A percentile compares a stretch with the other conserved stretches of the same genome.
These are phyloP conservation scores for Silvanus unidentatus DNA, from an alignment of 2,888 invertebrate genomes.

Conservation along the genomic window DNA sequence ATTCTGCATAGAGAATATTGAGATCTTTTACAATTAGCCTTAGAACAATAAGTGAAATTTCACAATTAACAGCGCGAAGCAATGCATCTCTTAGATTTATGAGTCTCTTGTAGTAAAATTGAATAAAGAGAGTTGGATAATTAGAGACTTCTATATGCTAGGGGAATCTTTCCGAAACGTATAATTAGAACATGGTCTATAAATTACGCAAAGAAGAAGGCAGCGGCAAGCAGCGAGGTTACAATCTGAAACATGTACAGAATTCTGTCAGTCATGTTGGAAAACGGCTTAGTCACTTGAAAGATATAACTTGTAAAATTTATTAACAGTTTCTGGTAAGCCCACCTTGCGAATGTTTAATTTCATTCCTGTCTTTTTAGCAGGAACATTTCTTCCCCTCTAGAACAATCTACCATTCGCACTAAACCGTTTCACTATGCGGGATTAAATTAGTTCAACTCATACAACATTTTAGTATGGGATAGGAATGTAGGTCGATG, in stretches of 20 bases:
- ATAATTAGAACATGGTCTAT: slow-evolving; percentile 40
- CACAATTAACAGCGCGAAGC: slow-evolving; percentile 21
- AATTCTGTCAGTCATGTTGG: slow-evolving; percentile 34
- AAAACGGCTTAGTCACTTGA: slow-evolving; percentile 16
- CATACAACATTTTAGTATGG: too few species aligned
- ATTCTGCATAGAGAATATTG: not conserved
- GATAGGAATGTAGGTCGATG: too few species aligned
- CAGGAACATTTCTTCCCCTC: not conserved
- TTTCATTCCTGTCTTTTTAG: slow-evolving; percentile 17
- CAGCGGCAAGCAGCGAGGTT: slow-evolving; percentile 30
- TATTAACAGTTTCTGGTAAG: slow-evolving; percentile 23
- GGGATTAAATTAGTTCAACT: too few species aligned
- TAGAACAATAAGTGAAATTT: slow-evolving; percentile 12
- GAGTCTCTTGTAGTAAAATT: slow-evolving; percentile 31
- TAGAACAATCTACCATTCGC: too few species aligned
- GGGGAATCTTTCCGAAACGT: slow-evolving; percentile 33
- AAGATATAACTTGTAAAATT: slow-evolving; percentile 23
- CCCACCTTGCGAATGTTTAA: slow-evolving; percentile 22
- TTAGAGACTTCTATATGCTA: slow-evolving; percentile 35
- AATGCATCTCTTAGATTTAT: slow-evolving; percentile 26
- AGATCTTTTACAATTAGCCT: slow-evolving; percentile 6
- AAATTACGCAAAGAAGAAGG: slow-evolving; percentile 35
- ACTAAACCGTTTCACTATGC: too few species aligned
- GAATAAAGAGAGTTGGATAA: slow-evolving; percentile 37
- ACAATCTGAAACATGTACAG: slow-evolving; percentile 35